phyloP scores from a whole-genome alignment of 2,797 vertebrate species.

The Pampus argenteus region DNA sequence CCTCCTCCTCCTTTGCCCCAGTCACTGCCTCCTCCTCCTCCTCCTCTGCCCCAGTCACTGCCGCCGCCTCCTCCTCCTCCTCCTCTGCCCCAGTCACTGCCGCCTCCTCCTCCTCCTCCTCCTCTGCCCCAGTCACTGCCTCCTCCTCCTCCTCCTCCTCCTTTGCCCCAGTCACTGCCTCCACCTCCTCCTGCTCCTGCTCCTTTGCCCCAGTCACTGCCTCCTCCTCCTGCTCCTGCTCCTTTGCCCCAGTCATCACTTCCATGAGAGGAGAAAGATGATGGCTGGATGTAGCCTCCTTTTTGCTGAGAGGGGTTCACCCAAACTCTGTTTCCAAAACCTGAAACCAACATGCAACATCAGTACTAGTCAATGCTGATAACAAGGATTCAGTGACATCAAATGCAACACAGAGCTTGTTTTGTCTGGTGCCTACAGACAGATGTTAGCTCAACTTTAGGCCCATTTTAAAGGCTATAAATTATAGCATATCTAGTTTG shows the following conservation, averaged over 20 bases:
- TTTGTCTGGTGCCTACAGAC: too few species aligned
- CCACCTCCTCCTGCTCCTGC: too few species aligned
- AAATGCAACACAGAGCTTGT: too few species aligned
- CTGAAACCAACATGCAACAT: conserved; percentile 59
- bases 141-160: conserved; percentile 38
- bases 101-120: conserved; percentile 45
- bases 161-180: too few species aligned
- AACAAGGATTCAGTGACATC: not conserved
- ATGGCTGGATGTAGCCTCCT: conserved; percentile 84
- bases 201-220: too few species aligned
- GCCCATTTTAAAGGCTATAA: too few species aligned
- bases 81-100: conserved; percentile 49
- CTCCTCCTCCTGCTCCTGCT: conserved; percentile 43
- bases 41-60: conserved; percentile 51
- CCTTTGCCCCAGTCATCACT: conserved; percentile 58
- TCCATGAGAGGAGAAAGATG: conserved; percentile 82
- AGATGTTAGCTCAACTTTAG: too few species aligned
- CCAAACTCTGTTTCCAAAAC: conserved; percentile 86
- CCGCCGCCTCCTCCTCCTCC: conserved; percentile 57
- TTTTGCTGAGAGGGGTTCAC: conserved; percentile 86
- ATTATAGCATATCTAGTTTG: too few species aligned
- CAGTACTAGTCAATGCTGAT: not conserved
- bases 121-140: conserved; percentile 56
- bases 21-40: conserved; percentile 42
- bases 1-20: too few species aligned